These are phyloP conservation scores for Acanthoscelides obtectus DNA, from an alignment of 2,888 invertebrate genomes.

Conservation along the genomic window DNA sequence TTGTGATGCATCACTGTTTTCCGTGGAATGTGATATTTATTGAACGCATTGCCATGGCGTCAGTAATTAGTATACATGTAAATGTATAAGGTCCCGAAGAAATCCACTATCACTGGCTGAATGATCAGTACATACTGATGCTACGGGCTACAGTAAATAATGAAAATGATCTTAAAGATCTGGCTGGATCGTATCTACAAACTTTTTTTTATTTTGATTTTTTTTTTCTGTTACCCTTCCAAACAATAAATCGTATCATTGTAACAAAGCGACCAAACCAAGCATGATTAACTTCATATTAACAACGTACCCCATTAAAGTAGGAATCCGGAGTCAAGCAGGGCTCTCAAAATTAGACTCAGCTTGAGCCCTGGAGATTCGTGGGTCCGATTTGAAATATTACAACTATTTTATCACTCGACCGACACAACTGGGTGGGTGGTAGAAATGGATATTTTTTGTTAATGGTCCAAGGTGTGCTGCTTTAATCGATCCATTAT, in stretches of 20 bases:
- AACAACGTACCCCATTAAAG: constrained; percentile 6
- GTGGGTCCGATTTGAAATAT: not conserved
- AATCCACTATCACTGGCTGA: too few relatives aligned
- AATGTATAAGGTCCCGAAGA: too few relatives aligned
- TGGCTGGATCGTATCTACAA: too few relatives aligned
- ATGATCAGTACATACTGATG: too few relatives aligned
- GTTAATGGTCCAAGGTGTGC: not conserved
- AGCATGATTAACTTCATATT: constrained; percentile 2
- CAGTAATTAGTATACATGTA: too few relatives aligned
- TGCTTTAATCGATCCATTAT: not conserved
- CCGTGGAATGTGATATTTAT: too few relatives aligned
- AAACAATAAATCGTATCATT: not conserved
- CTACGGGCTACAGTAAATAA: too few relatives aligned
- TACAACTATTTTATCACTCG: not conserved
- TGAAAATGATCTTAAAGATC: too few relatives aligned
- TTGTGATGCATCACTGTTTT: too few relatives aligned
- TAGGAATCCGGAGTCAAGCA: constrained; percentile 12
- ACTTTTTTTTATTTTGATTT: too few relatives aligned
- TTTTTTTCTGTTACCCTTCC: not conserved
- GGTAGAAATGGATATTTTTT: not conserved
- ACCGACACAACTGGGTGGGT: not conserved
- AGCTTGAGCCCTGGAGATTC: constrained; percentile 8
- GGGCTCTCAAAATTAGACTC: constrained; percentile 10
- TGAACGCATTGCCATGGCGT: too few relatives aligned
- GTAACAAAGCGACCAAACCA: not conserved